A percentile compares a stretch with the other conserved stretches of the same genome.
Evolutionary conservation across 2,113 vertebrate genomes (phyloP).

Genomic region (Hassar affinis): DNA sequence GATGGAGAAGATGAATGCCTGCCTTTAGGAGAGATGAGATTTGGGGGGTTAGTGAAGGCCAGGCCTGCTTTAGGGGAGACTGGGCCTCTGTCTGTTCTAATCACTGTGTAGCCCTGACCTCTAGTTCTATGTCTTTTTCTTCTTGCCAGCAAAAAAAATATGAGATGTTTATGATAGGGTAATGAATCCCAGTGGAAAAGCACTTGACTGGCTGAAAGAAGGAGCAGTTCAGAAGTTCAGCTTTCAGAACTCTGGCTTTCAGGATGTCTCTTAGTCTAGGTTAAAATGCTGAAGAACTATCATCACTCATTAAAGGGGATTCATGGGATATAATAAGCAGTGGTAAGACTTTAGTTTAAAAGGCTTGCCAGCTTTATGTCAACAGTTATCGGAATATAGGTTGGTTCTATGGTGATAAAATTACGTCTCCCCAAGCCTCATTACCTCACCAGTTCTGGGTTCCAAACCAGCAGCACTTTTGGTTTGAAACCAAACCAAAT

Average conservation of each 20-base stretch:
- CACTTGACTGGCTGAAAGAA: conserved; percentile 22
- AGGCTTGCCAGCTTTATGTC: not conserved
- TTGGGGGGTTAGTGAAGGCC: conserved; percentile 20
- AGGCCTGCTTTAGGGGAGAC: conserved; percentile 15
- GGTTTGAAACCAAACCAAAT: not conserved
- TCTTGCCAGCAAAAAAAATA: not conserved
- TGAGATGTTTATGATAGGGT: conserved; percentile 18
- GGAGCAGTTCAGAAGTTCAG: conserved; percentile 6
- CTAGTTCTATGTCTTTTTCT: not conserved
- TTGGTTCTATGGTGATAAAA: not conserved
- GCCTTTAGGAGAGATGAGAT: conserved; percentile 46
- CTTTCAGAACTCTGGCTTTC: not conserved
- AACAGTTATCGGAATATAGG: not conserved
- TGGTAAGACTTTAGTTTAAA: not conserved
- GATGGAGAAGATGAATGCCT: conserved; percentile 36
- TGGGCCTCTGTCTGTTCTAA: conserved; percentile 20
- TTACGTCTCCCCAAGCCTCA: not conserved
- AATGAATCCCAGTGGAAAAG: conserved; percentile 2
- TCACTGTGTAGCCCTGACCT: conserved; percentile 30
- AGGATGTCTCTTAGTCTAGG: not conserved
- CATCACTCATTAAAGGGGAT: not conserved
- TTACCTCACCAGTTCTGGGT: not conserved
- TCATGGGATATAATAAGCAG: not conserved
- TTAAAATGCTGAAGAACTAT: conserved; percentile 1
- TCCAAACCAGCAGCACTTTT: not conserved